A percentile compares a stretch with the other conserved stretches of the same genome.
Evolutionary conservation across 2,113 vertebrate species (phyloP).

Genomic region (Okapia johnstoni): DNA sequence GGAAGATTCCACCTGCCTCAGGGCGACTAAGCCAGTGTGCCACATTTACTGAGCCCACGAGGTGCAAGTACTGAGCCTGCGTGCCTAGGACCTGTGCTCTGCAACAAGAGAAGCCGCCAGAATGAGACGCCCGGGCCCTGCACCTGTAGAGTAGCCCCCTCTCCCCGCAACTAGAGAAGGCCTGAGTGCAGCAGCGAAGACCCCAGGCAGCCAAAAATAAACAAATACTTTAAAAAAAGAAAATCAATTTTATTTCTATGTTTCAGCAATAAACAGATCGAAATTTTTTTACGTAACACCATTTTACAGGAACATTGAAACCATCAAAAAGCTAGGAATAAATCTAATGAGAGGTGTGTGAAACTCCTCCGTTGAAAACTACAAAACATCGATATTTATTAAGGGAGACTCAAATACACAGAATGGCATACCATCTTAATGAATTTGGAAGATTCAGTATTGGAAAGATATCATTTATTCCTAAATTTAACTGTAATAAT

Average conservation of each 20-base stretch:
- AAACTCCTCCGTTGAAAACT: neutral
- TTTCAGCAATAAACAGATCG: neutral
- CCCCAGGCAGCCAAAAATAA: neutral
- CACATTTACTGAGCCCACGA: neutral
- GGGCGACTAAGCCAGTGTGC: neutral
- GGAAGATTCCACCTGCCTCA: neutral
- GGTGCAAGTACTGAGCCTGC: neutral
- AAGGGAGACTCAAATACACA: neutral
- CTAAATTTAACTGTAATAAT: neutral
- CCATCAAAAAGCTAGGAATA: neutral
- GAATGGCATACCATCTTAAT: neutral
- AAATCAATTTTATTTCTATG: neutral
- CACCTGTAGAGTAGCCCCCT: neutral
- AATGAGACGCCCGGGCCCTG: fast-evolving
- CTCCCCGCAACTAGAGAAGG: neutral
- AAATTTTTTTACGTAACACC: neutral
- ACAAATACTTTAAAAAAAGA: neutral
- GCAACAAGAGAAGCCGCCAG: neutral
- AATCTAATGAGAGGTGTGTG: neutral
- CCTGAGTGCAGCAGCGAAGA: neutral
- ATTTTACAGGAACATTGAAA: neutral
- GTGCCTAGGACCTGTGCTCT: neutral
- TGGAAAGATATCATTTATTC: neutral
- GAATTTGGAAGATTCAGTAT: neutral
- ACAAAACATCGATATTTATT: neutral